Conservation (phyloP, 2,888 invertebrate species). For the Gerris lacustris region DNA sequence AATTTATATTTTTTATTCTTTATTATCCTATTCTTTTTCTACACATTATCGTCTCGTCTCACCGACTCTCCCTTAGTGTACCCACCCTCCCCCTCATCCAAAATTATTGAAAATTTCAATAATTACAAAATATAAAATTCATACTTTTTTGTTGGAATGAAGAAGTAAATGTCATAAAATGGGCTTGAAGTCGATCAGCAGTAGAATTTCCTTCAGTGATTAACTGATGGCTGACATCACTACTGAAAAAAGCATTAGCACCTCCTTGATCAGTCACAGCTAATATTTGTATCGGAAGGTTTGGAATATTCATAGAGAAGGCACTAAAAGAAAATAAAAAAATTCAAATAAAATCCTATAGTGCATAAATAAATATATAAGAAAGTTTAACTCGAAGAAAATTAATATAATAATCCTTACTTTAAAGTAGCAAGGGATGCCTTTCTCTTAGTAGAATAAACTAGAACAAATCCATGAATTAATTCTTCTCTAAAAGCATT, state of each 20-base stretch:
- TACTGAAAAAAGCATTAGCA: constrained; percentile 79
- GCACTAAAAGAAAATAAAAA: constrained; percentile 46
- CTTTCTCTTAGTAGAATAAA: constrained; percentile 88
- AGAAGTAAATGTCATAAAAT: constrained; percentile 81
- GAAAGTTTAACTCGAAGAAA: not conserved
- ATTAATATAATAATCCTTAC: constrained; percentile 40
- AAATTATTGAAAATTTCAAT: too few species aligned
- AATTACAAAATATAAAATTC: constrained; percentile 29
- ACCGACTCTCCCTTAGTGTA: too few species aligned
- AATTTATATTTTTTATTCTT: too few species aligned
- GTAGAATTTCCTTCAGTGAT: constrained; percentile 87
- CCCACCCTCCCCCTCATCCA: too few species aligned
- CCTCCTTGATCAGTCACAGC: constrained; percentile 84
- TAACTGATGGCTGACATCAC: constrained; percentile 75
- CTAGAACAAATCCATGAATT: constrained; percentile 87
- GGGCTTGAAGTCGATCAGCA: constrained; percentile 76
- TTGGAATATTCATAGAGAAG: constrained; percentile 84
- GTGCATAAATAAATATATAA: too few species aligned
- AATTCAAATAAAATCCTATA: constrained; percentile 7
- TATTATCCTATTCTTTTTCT: too few species aligned
- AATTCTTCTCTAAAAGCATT: constrained; percentile 82
- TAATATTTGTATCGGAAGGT: constrained; percentile 84
- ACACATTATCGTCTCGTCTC: too few species aligned
- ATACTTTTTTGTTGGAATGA: constrained; percentile 77
- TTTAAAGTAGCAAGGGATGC: constrained; percentile 85